Evolutionary conservation across 2,888 invertebrate species (phyloP).

Genomic region (Aphrophora alni): DNA sequence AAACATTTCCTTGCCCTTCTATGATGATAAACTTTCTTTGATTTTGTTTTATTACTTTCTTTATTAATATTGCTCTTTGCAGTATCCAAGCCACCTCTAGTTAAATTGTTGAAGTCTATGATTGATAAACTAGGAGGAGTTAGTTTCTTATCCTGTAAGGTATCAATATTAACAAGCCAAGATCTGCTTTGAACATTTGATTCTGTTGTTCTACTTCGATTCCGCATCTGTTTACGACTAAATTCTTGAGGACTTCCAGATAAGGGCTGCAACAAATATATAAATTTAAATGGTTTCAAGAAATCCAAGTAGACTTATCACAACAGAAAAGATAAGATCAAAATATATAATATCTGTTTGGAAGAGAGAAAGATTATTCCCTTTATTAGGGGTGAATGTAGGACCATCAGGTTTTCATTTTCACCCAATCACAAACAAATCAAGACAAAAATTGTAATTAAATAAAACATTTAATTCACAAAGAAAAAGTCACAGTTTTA

Average conservation of each 20-base stretch:
- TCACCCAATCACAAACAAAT: too few species aligned
- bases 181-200: conserved; percentile 18
- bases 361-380: too few species aligned
- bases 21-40: neutral
- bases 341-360: too few species aligned
- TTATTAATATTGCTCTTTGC: conserved; percentile 51
- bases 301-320: too few species aligned
- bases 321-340: too few species aligned
- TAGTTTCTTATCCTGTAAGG: conserved; percentile 48
- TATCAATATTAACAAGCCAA: conserved; percentile 11
- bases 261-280: conserved; percentile 18
- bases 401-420: too few species aligned
- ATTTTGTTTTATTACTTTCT: neutral
- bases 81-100: conserved; percentile 65
- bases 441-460: too few species aligned
- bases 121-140: conserved; percentile 72
- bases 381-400: too few species aligned
- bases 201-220: conserved; percentile 25
- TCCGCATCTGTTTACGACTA: conserved; percentile 24
- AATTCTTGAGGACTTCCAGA: conserved; percentile 16
- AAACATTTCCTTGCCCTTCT: neutral
- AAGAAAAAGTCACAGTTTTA: too few species aligned
- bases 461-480: too few species aligned
- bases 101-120: conserved; percentile 75
- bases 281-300: neutral